A percentile compares a stretch with the other conserved stretches of the same genome.
These are phyloP conservation scores for Oncorhynchus nerka DNA, from an alignment of 2,113 vertebrate genomes.

Conservation along the genomic window DNA sequence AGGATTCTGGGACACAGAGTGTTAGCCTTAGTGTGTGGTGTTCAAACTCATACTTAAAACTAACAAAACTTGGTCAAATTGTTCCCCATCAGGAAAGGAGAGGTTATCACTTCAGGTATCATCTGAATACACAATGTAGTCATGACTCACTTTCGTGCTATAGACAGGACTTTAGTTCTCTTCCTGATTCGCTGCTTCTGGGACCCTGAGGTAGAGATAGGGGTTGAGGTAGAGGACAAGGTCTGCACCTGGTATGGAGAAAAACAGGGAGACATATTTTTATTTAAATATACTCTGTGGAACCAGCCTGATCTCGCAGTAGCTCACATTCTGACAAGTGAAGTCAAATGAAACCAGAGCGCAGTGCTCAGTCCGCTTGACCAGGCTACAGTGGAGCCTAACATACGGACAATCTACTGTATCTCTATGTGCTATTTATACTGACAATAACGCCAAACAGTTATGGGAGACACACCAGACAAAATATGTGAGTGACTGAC, in stretches of 20 bases:
- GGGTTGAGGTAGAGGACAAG: slow-evolving; percentile 67
- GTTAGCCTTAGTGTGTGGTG: background rate
- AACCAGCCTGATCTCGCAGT: too few relatives aligned
- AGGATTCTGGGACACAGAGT: slow-evolving; percentile 76
- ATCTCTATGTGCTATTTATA: too few relatives aligned
- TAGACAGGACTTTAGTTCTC: slow-evolving; percentile 83
- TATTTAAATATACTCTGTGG: background rate
- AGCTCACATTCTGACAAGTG: too few relatives aligned
- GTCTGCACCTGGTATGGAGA: slow-evolving; percentile 80
- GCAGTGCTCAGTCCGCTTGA: slow-evolving; percentile 29
- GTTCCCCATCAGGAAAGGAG: too few relatives aligned
- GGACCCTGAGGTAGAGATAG: slow-evolving; percentile 62
- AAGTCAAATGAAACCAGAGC: slow-evolving; percentile 52
- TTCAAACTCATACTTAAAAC: background rate
- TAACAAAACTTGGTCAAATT: too few relatives aligned
- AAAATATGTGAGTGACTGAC: slow-evolving; percentile 51
- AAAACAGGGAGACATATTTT: background rate
- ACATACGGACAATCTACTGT: too few relatives aligned
- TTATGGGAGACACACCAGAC: too few relatives aligned
- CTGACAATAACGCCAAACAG: too few relatives aligned
- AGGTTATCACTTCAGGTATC: background rate
- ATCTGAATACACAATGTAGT: background rate
- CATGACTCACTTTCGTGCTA: slow-evolving; percentile 86
- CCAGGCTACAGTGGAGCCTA: too few relatives aligned
- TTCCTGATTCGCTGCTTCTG: slow-evolving; percentile 81